These are phyloP conservation scores for Pyxicephalus adspersus DNA, from an alignment of 2,113 vertebrate species.

Conservation along the genomic window DNA sequence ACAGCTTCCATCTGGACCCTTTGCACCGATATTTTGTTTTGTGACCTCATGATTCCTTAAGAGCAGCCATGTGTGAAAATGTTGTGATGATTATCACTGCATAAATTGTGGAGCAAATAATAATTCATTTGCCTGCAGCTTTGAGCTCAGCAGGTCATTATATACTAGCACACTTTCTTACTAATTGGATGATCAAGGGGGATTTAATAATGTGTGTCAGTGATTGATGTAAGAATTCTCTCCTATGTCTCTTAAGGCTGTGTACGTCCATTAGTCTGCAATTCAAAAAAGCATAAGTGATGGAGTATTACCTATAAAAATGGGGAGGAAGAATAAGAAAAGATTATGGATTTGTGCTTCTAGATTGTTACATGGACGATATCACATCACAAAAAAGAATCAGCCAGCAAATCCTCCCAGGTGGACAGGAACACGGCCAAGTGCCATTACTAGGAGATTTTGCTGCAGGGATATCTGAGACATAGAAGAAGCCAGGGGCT, in stretches of 20 bases:
- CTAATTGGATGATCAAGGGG: neutral
- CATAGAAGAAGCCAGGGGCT: no score
- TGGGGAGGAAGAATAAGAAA: no score
- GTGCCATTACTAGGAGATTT: no score
- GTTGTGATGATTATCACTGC: neutral
- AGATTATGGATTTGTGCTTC: no score
- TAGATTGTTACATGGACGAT: no score
- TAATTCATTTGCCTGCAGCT: neutral
- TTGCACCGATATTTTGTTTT: no score
- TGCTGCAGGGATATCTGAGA: no score
- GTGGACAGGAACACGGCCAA: no score
- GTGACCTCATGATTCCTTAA: no score
- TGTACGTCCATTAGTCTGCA: neutral
- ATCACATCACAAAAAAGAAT: no score
- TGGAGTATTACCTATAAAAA: neutral
- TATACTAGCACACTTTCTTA: constrained; percentile 7
- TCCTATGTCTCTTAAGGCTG: neutral
- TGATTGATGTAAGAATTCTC: neutral
- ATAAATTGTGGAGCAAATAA: neutral
- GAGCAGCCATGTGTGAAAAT: neutral
- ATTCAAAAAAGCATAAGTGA: neutral
- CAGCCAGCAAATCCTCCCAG: no score
- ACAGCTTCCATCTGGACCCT: no score
- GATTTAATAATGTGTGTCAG: neutral
- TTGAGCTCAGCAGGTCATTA: constrained; percentile 6